Evolutionary conservation across 2,113 vertebrate genomes (phyloP).

Genomic region (Chloroceryle aenea): DNA sequence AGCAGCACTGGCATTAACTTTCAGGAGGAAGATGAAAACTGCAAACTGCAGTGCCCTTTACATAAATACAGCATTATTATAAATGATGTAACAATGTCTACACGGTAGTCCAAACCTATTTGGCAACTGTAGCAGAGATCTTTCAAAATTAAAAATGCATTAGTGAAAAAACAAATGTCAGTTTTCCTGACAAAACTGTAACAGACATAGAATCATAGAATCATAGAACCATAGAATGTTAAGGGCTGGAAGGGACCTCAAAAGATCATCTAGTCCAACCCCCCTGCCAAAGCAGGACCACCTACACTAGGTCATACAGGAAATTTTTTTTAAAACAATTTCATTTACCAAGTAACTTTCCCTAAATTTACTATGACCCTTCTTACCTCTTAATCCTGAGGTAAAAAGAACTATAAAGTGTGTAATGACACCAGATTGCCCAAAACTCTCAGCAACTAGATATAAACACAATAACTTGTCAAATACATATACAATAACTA

Average conservation of each 20-base stretch:
- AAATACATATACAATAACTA: background rate
- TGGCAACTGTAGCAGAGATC: background rate
- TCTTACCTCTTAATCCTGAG: background rate
- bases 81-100: background rate
- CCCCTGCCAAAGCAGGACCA: too few relatives aligned
- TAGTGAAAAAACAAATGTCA: background rate
- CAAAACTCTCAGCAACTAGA: background rate
- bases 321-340: too few relatives aligned
- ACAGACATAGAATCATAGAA: too few relatives aligned
- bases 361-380: background rate
- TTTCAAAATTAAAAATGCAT: background rate
- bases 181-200: background rate
- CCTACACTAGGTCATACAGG: too few relatives aligned
- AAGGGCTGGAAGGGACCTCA: too few relatives aligned
- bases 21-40: background rate
- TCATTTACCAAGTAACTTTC: background rate
- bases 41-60: background rate
- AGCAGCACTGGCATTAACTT: background rate
- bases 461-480: background rate
- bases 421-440: background rate
- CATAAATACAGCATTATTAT: background rate
- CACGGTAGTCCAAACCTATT: background rate
- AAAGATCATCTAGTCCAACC: too few relatives aligned
- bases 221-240: too few relatives aligned
- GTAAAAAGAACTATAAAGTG: background rate